Evolutionary conservation across 2,797 vertebrate species (phyloP).

Genomic region (Myripristis murdjan): DNA sequence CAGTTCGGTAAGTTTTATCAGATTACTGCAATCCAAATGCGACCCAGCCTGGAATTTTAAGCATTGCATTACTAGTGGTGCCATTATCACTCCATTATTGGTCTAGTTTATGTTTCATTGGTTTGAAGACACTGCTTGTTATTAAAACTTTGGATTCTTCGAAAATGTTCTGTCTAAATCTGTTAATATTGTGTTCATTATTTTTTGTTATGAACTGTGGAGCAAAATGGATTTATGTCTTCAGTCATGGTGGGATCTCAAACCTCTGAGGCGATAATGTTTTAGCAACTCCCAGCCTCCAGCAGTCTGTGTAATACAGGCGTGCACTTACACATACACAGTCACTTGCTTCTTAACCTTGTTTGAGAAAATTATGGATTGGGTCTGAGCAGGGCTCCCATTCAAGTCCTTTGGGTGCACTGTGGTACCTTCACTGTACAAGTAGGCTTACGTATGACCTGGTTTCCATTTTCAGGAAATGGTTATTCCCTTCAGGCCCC

Average conservation of each 20-base stretch:
- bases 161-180: too few species aligned
- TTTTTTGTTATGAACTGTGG: neutral
- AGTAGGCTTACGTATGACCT: slow-evolving; percentile 20
- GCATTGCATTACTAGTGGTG: neutral
- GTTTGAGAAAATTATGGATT: neutral
- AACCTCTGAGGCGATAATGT: neutral
- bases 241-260: neutral
- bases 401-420: slow-evolving; percentile 1
- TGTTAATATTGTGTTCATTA: too few species aligned
- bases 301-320: neutral
- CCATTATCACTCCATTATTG: neutral
- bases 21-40: neutral
- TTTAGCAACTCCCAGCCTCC: neutral
- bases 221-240: neutral
- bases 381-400: neutral
- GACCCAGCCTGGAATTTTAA: neutral
- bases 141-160: too few species aligned
- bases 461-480: slow-evolving; percentile 40
- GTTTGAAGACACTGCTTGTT: too few species aligned
- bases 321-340: neutral
- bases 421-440: neutral
- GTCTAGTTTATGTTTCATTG: too few species aligned
- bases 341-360: neutral
- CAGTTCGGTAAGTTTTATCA: slow-evolving; percentile 92
- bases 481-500: neutral